These are phyloP conservation scores for Cerastis rubricosa DNA, from an alignment of 2,888 invertebrate genomes.

Conservation along the genomic window DNA sequence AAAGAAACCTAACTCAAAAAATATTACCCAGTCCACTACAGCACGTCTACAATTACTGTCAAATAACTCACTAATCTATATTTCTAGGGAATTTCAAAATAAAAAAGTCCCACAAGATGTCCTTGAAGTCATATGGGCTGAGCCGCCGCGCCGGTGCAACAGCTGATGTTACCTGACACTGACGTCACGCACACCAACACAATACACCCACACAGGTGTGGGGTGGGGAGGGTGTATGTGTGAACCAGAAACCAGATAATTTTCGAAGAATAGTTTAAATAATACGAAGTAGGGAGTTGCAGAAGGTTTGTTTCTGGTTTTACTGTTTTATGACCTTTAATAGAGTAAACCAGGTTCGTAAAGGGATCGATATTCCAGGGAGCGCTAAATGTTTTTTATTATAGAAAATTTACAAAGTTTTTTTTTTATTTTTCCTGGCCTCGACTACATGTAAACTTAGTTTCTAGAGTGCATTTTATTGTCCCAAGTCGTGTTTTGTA, in stretches of 20 bases:
- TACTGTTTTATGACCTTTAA: neutral
- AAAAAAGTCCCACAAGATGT: conserved; percentile 77
- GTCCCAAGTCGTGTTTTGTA: neutral
- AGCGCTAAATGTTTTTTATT: neutral
- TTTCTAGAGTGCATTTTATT: neutral
- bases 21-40: neutral
- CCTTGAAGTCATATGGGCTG: conserved; percentile 90
- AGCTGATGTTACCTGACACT: conserved; percentile 89
- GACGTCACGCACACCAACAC: conserved; percentile 68
- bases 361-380: neutral
- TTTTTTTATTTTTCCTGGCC: neutral
- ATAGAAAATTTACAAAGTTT: neutral
- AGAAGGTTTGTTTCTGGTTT: conserved; percentile 27
- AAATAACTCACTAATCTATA: conserved; percentile 56
- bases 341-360: neutral
- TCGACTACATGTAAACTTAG: neutral
- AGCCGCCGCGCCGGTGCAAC: conserved; percentile 80
- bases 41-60: conserved; percentile 45
- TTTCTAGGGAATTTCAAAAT: conserved; percentile 54
- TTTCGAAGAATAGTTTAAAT: conserved; percentile 58
- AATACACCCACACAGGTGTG: conserved; percentile 42
- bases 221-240: conserved; percentile 40
- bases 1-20: neutral
- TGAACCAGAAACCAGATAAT: conserved; percentile 50
- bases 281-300: neutral